Conservation (phyloP, 2,888 invertebrate genomes). For the Heteromurus nitidus region DNA sequence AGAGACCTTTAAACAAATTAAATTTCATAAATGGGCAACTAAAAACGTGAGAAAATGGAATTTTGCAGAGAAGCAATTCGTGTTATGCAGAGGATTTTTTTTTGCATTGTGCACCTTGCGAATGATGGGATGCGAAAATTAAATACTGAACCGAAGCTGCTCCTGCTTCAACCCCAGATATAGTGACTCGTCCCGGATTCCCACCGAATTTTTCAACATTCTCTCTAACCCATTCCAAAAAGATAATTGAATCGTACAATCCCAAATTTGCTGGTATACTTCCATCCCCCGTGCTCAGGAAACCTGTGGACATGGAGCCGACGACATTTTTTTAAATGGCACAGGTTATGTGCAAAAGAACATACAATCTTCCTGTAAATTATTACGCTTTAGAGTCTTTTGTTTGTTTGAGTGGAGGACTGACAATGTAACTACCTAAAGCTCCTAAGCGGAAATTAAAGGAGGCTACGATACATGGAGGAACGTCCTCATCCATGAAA, state of each 20-base stretch:
- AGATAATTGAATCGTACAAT: constrained; percentile 49
- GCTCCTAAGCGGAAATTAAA: constrained; percentile 64
- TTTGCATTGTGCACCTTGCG: constrained; percentile 46
- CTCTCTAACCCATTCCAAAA: constrained; percentile 54
- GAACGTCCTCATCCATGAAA: constrained; percentile 64
- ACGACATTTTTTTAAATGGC: not conserved
- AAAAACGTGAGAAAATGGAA: no score
- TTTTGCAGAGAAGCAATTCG: not conserved
- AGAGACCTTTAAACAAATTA: no score
- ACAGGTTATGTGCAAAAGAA: not conserved
- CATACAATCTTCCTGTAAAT: not conserved
- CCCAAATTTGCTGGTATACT: constrained; percentile 59
- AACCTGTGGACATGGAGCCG: constrained; percentile 57
- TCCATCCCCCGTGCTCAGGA: constrained; percentile 49
- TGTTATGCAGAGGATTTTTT: not conserved
- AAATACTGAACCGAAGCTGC: constrained; percentile 60
- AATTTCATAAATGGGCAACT: no score
- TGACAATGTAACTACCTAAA: constrained; percentile 55
- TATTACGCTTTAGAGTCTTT: not conserved
- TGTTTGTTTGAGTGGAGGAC: not conserved
- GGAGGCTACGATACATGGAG: no score
- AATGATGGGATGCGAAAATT: constrained; percentile 47
- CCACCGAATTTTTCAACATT: constrained; percentile 60
- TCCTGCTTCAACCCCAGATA: constrained; percentile 59
- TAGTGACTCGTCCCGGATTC: constrained; percentile 48